phyloP scores from a whole-genome alignment of 2,888 invertebrate genomes.

The Baronia brevicornis region DNA sequence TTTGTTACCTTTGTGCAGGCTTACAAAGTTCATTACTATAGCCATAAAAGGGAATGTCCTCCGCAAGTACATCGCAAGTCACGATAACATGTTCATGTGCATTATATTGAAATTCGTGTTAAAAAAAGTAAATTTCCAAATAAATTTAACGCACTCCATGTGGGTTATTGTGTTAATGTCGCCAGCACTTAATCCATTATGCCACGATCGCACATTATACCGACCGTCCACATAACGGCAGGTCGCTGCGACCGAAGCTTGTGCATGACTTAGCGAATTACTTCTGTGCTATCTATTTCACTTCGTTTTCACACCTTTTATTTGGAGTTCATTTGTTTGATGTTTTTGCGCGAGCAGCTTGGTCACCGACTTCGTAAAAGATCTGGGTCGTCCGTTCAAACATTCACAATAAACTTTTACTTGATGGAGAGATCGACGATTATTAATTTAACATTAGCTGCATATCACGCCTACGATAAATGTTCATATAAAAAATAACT shows the following conservation, averaged over 20 bases:
- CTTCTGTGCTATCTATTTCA: constrained; percentile 33
- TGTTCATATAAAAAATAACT: constrained; percentile 4
- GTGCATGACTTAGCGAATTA: constrained; percentile 16
- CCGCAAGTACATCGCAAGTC: constrained; percentile 12
- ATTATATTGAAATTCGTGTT: constrained; percentile 35
- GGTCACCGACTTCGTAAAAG: constrained; percentile 40
- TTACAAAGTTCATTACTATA: too few species aligned
- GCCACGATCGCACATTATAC: constrained; percentile 30
- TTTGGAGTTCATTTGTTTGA: constrained; percentile 40
- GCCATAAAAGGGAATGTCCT: constrained; percentile 6
- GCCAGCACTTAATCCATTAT: constrained; percentile 49
- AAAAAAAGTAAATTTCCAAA: constrained; percentile 41
- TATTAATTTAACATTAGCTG: constrained; percentile 43
- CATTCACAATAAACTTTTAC: constrained; percentile 67
- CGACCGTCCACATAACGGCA: constrained; percentile 25
- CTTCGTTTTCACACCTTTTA: constrained; percentile 52
- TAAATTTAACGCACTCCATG: constrained; percentile 42
- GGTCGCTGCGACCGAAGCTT: constrained; percentile 17
- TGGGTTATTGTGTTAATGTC: constrained; percentile 64
- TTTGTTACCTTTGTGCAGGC: too few species aligned
- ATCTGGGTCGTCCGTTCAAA: constrained; percentile 58
- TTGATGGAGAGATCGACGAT: constrained; percentile 42
- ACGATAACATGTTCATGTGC: constrained; percentile 20
- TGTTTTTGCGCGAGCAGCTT: constrained; percentile 45
- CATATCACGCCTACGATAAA: constrained; percentile 20